Evolutionary conservation across 2,888 invertebrate genomes (phyloP), one percentile per base, ranked within the genome.

Genomic region (Mimumesa dahlbomi): DNA sequence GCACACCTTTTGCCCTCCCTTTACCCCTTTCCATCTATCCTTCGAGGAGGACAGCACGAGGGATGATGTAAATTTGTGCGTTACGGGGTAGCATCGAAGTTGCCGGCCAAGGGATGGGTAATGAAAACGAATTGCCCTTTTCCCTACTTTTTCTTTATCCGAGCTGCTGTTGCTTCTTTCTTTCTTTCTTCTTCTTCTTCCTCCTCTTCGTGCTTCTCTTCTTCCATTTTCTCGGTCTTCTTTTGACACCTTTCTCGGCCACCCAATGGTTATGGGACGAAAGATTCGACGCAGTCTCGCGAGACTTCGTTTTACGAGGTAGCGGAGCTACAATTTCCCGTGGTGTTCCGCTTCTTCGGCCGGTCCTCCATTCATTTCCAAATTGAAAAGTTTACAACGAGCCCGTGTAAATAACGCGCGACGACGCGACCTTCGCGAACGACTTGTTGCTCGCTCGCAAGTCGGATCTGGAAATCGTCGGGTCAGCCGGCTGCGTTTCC

Each of bases 81-180:
- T 79, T 63, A 72, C 79, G 61, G n/a, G 64, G 34, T 58, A 63
- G 56, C 70, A 57, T 80, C 80, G 73, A 73, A 77, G 72, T 77
- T 75, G 61, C 70, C 58, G n/a, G 25, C 19, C 31, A n/a, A n/a
- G 40, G 70, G 45, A 46, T 43, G 79, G 67, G 61, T 80, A 80
- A 79, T 79, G 79, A 75, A 71, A 79, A 79, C 75, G 79, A 75
- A 79, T 79, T 63, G 73, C 77, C 79, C 69, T 77, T 73, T 68
- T 79, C 66, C 62, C 63, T 34, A 52, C 63, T 57, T 76, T 71
- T 68, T 56, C 61, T 52, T 67, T 56, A 46, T 46, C 56, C 38
- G 36, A 7, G 43, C 43, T 25, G 18, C 9, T 42, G 16, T 21
- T 16, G 14, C 21, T 40, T 53, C 31, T 48, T 45, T 36, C 36